Evolutionary conservation across 2,113 vertebrate species (phyloP), one percentile per base, ranked within the genome.

Genomic region (Tretioscincus oriximinensis): DNA sequence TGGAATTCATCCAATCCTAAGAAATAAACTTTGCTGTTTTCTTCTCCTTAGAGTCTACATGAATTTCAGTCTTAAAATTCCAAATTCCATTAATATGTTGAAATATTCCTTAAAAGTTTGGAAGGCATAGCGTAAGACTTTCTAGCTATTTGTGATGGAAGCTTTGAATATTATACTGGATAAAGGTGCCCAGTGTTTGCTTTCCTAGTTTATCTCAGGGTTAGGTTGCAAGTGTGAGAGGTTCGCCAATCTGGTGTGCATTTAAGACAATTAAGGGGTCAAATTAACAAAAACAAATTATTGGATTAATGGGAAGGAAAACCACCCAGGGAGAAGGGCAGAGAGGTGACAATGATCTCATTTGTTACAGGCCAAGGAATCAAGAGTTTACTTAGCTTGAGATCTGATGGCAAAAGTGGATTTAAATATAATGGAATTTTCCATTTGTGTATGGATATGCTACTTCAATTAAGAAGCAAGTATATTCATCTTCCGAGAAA

Each of bases 191-290:
- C 90, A 89, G 81, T 82, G 76, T 77, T 92, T 85, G 60, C 71
- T 71, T 89, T 81, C 87, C 84, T 86, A 82, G 76, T 70, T 88
- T 90, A 87, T 89, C 84, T 88, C 86, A 85, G 90, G 87, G 91
- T 84, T 80, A 54, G 77, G 58, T 67, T 85, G 90, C 92, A 86
- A 45, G 77, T 92, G 90, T 76, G 75, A 92, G 90, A 91, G 87
- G 87, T 83, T 92, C 12, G 8, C 86, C 91, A 92, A 91, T 94
- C 94, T 95, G 94, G 88, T 93, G 91, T 89, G 94, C 91, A 86
- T 95, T 96, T 94, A 84, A 93, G 84, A 91, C 92, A 95, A 95
- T 95, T 95, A 95, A 92, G 92, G 93, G 86, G 88, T 91, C 90
- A 91, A 93, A 92, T 91, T 93, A 95, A 94, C 88, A 85, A 93